Evolutionary conservation across 2,797 vertebrate genomes (phyloP).

Genomic region (Aselliscus stoliczkanus): DNA sequence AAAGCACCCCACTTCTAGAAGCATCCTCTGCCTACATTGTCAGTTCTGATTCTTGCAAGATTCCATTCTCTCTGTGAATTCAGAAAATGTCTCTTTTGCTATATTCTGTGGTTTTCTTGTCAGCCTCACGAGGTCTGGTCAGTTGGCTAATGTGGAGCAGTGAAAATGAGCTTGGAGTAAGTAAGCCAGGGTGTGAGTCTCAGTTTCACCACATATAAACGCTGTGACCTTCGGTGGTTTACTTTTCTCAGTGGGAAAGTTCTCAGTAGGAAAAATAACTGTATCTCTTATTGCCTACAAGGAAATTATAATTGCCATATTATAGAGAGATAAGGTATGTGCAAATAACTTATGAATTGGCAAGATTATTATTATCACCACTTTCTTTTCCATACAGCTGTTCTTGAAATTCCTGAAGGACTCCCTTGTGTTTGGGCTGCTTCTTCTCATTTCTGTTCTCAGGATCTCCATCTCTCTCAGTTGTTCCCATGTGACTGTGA

Average conservation of each 20-base stretch:
- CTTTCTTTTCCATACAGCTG: not conserved
- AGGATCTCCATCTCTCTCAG: not conserved
- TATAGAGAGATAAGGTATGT: not conserved
- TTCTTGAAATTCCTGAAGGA: not conserved
- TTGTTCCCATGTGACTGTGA: not conserved
- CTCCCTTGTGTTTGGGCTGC: not conserved
- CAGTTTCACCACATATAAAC: not conserved
- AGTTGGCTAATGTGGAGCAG: accelerated
- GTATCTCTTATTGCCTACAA: no score
- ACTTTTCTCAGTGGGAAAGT: not conserved
- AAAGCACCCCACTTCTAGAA: not conserved
- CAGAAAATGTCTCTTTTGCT: not conserved
- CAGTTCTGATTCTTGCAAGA: not conserved
- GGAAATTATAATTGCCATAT: not conserved
- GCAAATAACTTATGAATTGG: not conserved
- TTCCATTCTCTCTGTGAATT: not conserved
- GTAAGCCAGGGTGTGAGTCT: not conserved
- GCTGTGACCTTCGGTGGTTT: no score
- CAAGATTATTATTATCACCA: not conserved
- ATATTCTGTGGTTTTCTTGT: not conserved
- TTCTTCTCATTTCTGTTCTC: not conserved
- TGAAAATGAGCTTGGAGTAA: no score
- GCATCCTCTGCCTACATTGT: not conserved
- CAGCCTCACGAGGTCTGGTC: not conserved
- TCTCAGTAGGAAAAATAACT: not conserved